Base-by-base conservation (phyloP, 2,797 vertebrate species). In the Strix occidentalis region DNA sequence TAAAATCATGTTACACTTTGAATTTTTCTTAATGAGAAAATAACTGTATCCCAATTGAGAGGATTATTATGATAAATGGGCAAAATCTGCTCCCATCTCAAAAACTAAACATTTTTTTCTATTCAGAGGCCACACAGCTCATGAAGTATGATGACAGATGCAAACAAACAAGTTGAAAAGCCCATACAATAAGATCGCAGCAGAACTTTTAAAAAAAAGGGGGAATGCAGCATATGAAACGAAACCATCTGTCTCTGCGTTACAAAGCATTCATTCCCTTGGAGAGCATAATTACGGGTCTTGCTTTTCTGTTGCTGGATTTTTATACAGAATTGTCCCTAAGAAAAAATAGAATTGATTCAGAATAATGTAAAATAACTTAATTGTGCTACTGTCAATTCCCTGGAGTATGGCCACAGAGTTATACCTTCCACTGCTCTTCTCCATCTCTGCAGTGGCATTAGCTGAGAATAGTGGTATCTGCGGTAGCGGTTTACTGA, bases 111-210 rank as follows among this genome's bases (percentile, higher is more conserved):
- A 5, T 75, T 63, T 96, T 83, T 95, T 81, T 66, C 87, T 87
- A 35, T 46, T 77, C 85, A 68, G 45, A 63, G 95, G 33, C 83
- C 57, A 39, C 70, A 81, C 16, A 89, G 88, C 89, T 96, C 75
- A 70, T 5, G 4, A 97, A 97, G 97, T 96, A 92, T 37, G 93
- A 80, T 29, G 77, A 94, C 97, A 98, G 95, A 97, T 98, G 97
- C 96, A 96, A 97, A 95, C 56, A 94, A 82, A 96, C 61, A 66
- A 93, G 69, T 97, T 97, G 87, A 92, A 97, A 92, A 96, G 87
- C 92, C 95, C 87, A 11, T 93, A 87, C 89, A 95, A 72, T 94
- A 85, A 95, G 84, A 97, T 90, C 6, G 51, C 91, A 95, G 64
- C 80, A 96, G 95, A 97, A 96, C 84, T 97, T 96, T 45, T 79